A percentile compares a stretch with the other conserved stretches of the same genome.
Conservation (phyloP, 1,140 invertebrate genomes). For the Pseudomyrmex sp. region DNA sequence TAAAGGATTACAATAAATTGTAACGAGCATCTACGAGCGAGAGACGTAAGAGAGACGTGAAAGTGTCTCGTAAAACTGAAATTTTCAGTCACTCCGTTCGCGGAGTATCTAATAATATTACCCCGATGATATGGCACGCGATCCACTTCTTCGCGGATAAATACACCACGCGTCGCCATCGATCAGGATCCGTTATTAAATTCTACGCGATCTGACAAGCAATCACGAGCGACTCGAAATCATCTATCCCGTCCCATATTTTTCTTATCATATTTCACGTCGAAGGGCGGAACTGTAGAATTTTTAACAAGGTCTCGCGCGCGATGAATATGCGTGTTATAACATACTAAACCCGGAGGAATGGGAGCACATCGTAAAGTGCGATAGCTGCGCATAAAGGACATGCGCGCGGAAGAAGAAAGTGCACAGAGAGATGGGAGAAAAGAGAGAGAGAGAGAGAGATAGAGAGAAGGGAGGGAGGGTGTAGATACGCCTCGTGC, state of each 20-base stretch:
- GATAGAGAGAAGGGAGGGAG: neutral
- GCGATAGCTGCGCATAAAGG: conserved; percentile 35
- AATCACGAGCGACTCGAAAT: conserved; percentile 28
- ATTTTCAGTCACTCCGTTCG: neutral
- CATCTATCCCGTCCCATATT: conserved; percentile 9
- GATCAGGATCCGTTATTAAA: conserved; percentile 35
- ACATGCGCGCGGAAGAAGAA: conserved; percentile 13
- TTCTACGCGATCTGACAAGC: conserved; percentile 3
- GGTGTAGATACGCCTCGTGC: conserved; percentile 10
- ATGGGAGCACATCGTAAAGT: conserved; percentile 28
- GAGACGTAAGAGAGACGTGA: too few species aligned
- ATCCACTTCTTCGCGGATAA: neutral
- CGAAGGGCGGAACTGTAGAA: conserved; percentile 13
- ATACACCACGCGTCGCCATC: conserved; percentile 12
- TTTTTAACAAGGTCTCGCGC: conserved; percentile 26
- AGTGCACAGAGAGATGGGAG: neutral
- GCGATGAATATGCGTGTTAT: conserved; percentile 52
- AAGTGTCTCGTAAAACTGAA: neutral
- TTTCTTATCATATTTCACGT: conserved; percentile 37
- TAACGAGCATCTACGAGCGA: too few species aligned
- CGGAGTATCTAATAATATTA: neutral
- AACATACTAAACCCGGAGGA: conserved; percentile 30
- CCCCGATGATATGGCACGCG: neutral
- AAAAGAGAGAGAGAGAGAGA: neutral
- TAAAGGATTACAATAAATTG: too few species aligned